Base-by-base conservation (phyloP, 2,797 vertebrate species). In the Gephyroberyx darwinii region DNA sequence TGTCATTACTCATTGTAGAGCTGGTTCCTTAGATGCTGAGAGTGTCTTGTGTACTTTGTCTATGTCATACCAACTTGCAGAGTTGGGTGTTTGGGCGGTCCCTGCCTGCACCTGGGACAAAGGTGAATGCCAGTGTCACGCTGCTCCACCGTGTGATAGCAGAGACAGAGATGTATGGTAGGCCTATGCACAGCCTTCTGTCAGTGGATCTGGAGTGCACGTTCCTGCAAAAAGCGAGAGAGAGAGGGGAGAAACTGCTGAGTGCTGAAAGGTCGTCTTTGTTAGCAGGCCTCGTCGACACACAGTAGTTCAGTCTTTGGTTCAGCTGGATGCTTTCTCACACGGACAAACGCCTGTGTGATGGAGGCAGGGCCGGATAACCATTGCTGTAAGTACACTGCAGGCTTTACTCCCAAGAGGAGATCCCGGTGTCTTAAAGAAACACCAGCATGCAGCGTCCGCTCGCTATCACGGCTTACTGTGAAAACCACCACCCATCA, bases 261-360 rank as follows among this genome's bases (percentile, higher is more conserved):
- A 79, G 74, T 20, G 56, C 84, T 93, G 89, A 94, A 94, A 91
- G 89, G 87, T 90, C 37, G 78, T 85, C 91, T 93, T 93, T 94
- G 92, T 94, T 90, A 67, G 79, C 74, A 63, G 80, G 87, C 84
- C 86, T 82, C 79, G 86, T 91, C 70, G 57, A 81, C 88, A 87
- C 89, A 93, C 90, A 93, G 84, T 85, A 85, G 83, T 87, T 84
- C 86, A 89, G 89, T 92, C 86, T 92, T 89, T 83, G 76, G 68
- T 91, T 90, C 85, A 85, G 87, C 85, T 89, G 89, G 75, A 75
- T 59, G 80, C 73, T 78, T 92, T 92, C 88, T 87, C 72, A 88
- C 85, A 86, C 88, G 90, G 86, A 87, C 89, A 90, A 85, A 82
- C 67, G 84, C 80, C 68, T 87, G 72, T 89, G 91, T 86, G 87